Evolutionary conservation across 1,140 invertebrate species (phyloP), one percentile per base, ranked within the genome.

Genomic region (Homarus americanus): DNA sequence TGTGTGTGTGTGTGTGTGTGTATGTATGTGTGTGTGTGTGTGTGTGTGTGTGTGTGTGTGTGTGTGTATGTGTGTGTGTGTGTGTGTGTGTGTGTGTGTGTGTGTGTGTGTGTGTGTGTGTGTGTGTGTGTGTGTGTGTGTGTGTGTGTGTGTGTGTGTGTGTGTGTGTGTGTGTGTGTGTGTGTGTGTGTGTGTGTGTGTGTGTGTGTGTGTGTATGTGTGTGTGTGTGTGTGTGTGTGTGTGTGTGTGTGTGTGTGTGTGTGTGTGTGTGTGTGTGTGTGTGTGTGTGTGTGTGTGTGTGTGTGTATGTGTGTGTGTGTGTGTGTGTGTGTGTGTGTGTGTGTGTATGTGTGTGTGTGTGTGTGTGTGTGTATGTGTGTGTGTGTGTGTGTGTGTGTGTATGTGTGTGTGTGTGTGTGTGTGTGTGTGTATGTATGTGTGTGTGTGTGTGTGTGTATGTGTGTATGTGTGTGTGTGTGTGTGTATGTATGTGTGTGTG

Each of bases 381-480:
- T 75, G 72, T 32, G 12, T 78, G 75, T 78, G 38, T 78, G 38
- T 40, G 24, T 78, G 38, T 78, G 38, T 78, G 75, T 78, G 75
- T 78, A 32, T 78, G 38, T 78, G 38, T 78, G 75, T 36, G 75
- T 78, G 75, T 78, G 38, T 78, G 38, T 78, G 34, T 78, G 24
- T 78, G 75, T 78, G 75, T 78, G 28, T 78, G 75, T 78, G 75
- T 36, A 20, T 72, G 36, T 78, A 24, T 36, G 36, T 78, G 44
- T 78, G 36, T 78, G 75, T 78, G 9, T 36, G 24, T 78, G 75
- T 78, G 75, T 78, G 44, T 49, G 44, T 49, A 12, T 49, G 44
- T 49, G 44, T 49, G 44, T 49, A 12, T 49, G 44, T 49, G 44
- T 49, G 44, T 49, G 44, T 49, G 44, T 49, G 44, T 49, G 44